Evolutionary conservation across 2,797 vertebrate species (phyloP), one percentile per base, ranked within the genome.

Genomic region (Cottoperca gobio): DNA sequence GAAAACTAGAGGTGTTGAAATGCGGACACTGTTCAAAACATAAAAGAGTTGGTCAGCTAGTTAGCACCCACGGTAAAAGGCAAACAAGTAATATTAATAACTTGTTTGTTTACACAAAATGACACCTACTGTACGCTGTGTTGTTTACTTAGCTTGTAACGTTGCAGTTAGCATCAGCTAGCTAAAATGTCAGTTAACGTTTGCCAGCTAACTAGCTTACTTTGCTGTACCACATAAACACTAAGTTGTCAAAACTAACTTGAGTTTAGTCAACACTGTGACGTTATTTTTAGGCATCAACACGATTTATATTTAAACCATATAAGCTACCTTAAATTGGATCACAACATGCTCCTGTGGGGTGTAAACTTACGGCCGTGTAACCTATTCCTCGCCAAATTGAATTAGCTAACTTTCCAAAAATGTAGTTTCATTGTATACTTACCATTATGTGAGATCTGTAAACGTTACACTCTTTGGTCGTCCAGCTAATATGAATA

Each of bases 371-470:
- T 37, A 28, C n/a, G 42, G 35, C 16, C 49, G 23, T 53, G 14
- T n/a, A 52, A 58, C 5, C 8, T n/a, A 54, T 12, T 24, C 17
- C 14, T n/a, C 6, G 23, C 23, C 24, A 35, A 40, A 57, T 1
- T 59, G 10, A 46, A 57, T 54, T 16, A 8, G 9, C 26, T 14
- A 28, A 59, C 17, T 53, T 55, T 17, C 1, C 12, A 17, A 62
- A 43, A 64, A 28, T 7, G 4, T 2, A 0, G 4, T 21, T 13
- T 26, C 48, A 55, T 5, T 0, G 6, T 16, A 37, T 35, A 81
- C 79, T 55, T 39, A 82, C 89, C 90, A 91, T 92, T 21, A 1
- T 84, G 11, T 12, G 4, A 19, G 5, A 17, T 26, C 2, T 11
- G 11, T 8, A 45, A 33, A 31, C 8, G 19, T 31, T 43, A 4